Percentiles rank a stretch among this genome's conserved stretches.
These are phyloP conservation scores for Melanargia galathea DNA, from an alignment of 2,888 invertebrate species.

Conservation along the genomic window DNA sequence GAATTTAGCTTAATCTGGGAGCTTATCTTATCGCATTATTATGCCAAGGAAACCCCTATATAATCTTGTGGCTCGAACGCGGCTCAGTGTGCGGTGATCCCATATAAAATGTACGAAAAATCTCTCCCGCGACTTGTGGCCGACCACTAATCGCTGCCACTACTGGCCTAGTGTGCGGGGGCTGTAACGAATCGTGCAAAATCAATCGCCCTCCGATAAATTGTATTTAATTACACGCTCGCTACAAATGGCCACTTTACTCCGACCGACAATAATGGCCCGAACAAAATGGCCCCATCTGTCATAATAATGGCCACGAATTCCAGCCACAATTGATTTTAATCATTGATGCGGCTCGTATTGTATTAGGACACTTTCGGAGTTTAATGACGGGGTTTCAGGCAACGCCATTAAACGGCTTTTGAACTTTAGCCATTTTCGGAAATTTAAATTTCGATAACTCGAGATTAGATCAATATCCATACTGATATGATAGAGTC, in stretches of 20 bases:
- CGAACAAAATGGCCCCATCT: slow-evolving; percentile 15
- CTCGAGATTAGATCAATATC: background rate
- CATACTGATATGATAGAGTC: background rate
- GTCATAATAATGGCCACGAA: slow-evolving; percentile 21
- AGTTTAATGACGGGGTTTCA: slow-evolving; percentile 7
- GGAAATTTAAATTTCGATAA: background rate
- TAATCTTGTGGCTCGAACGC: too few species aligned
- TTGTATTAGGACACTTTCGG: slow-evolving; percentile 7
- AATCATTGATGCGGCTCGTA: slow-evolving; percentile 15
- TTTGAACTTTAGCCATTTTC: background rate
- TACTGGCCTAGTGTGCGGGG: too few species aligned
- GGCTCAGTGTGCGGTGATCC: too few species aligned
- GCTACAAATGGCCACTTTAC: slow-evolving; percentile 22
- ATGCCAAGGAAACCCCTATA: too few species aligned
- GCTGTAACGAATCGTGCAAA: background rate
- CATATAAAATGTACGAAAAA: too few species aligned
- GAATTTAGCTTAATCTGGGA: too few species aligned
- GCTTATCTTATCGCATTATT: too few species aligned
- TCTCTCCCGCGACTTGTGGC: too few species aligned
- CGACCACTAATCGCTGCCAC: too few species aligned
- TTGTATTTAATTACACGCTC: slow-evolving; percentile 20
- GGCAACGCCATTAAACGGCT: background rate
- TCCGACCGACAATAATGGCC: slow-evolving; percentile 18
- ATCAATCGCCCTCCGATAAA: slow-evolving; percentile 10
- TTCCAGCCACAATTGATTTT: slow-evolving; percentile 19